Evolutionary conservation across 2,113 vertebrate species (phyloP).

Genomic region (Willisornis vidua): DNA sequence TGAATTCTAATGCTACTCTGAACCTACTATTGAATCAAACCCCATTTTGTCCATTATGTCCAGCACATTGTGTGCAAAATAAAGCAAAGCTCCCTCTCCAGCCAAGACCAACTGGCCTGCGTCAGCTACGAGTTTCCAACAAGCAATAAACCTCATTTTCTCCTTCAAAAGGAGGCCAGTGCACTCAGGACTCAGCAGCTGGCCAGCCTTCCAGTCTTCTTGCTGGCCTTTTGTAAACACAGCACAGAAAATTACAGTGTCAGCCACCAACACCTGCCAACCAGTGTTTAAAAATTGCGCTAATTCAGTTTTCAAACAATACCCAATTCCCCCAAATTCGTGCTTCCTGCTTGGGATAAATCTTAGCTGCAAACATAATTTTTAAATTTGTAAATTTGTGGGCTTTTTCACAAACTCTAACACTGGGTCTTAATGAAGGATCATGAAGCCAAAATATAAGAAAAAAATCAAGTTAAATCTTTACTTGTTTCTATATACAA

Average conservation of each 20-base stretch:
- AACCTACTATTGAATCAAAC: not conserved
- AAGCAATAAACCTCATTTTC: not conserved
- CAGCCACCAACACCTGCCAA: not conserved
- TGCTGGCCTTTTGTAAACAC: not conserved
- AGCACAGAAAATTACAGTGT: not conserved
- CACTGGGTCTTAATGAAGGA: not conserved
- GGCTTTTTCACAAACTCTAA: not conserved
- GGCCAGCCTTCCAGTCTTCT: not conserved
- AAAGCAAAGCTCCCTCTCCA: not conserved
- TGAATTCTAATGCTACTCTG: not conserved
- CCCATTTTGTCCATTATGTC: not conserved
- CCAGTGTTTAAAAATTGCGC: not conserved
- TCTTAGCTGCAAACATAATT: not conserved
- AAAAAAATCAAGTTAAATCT: not conserved
- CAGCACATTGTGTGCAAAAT: not conserved
- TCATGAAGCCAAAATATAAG: not conserved
- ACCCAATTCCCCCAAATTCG: not conserved
- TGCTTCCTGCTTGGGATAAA: not conserved
- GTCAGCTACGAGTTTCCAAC: not conserved
- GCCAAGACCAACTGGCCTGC: not conserved
- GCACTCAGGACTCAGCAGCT: not conserved
- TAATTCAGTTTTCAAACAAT: slow-evolving; percentile 7
- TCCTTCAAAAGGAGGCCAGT: not conserved
- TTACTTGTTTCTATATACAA: not conserved
- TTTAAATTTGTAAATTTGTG: not conserved